A percentile compares a stretch with the other conserved stretches of the same genome.
Conservation (phyloP, 2,888 invertebrate genomes). For the Megamerina dolium region DNA sequence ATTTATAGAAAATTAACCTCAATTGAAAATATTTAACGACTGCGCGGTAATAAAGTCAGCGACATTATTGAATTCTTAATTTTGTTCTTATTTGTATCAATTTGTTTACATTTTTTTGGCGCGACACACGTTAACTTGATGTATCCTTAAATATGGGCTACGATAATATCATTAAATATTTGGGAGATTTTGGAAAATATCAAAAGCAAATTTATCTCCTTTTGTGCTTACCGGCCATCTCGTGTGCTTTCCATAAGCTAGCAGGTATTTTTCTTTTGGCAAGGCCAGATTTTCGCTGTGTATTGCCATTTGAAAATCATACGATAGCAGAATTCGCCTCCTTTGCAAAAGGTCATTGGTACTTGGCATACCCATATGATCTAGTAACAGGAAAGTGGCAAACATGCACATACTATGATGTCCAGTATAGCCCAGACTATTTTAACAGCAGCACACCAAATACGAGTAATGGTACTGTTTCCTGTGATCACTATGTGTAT, state of each 20-base stretch:
- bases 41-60: too few relatives aligned
- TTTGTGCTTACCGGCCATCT: constrained; percentile 64
- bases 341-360: constrained; percentile 47
- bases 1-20: too few relatives aligned
- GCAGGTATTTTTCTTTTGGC: constrained; percentile 66
- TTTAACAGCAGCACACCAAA: constrained; percentile 30
- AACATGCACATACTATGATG: constrained; percentile 53
- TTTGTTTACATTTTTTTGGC: too few relatives aligned
- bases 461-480: constrained; percentile 34
- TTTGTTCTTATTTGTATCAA: too few relatives aligned
- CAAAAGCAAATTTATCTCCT: constrained; percentile 65
- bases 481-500: constrained; percentile 57
- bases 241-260: constrained; percentile 68
- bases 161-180: constrained; percentile 62
- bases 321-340: constrained; percentile 49
- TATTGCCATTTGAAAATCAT: constrained; percentile 54
- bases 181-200: constrained; percentile 68
- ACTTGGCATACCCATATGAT: constrained; percentile 56
- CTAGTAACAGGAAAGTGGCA: constrained; percentile 49
- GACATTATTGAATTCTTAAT: too few relatives aligned
- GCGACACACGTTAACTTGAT: too few relatives aligned
- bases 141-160: constrained; percentile 69
- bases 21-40: too few relatives aligned
- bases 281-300: constrained; percentile 60
- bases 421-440: constrained; percentile 45